A percentile compares a stretch with the other conserved stretches of the same genome.
Evolutionary conservation across 2,888 invertebrate species (phyloP).

Genomic region (Oxystoma pomonae): DNA sequence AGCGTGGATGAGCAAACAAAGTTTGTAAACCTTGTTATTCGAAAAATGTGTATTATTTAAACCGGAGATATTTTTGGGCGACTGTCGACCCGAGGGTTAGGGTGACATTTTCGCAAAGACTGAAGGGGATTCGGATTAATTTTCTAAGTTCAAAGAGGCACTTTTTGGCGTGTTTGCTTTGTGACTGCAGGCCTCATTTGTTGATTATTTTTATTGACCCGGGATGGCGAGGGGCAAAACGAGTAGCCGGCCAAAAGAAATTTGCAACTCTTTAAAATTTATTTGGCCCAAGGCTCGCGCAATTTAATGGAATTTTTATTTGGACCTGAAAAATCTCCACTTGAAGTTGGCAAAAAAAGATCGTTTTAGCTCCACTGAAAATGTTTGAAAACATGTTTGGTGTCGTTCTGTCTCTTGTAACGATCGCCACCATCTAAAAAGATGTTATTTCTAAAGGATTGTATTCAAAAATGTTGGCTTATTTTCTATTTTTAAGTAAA

Average conservation of each 20-base stretch:
- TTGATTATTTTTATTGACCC: conserved; percentile 43
- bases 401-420: too few relatives aligned
- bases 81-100: conserved; percentile 10
- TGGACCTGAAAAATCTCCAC: too few relatives aligned
- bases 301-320: too few relatives aligned
- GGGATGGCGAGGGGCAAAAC: conserved; percentile 4
- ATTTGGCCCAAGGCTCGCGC: neutral
- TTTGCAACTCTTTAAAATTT: conserved; percentile 1
- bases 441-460: too few relatives aligned
- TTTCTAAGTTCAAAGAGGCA: conserved; percentile 43
- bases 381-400: too few relatives aligned
- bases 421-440: too few relatives aligned
- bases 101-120: conserved; percentile 22
- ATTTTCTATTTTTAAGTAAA: too few relatives aligned
- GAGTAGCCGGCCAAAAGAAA: neutral
- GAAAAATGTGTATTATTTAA: conserved; percentile 24
- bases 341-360: too few relatives aligned
- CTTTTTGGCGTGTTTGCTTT: conserved; percentile 40
- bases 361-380: too few relatives aligned
- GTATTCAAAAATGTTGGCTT: too few relatives aligned
- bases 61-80: conserved; percentile 17
- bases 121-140: conserved; percentile 33
- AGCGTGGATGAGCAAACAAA: neutral
- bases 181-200: conserved; percentile 42
- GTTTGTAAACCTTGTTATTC: conserved; percentile 8